Base-by-base conservation (phyloP, 2,113 vertebrate genomes). In the Abramis brama region DNA sequence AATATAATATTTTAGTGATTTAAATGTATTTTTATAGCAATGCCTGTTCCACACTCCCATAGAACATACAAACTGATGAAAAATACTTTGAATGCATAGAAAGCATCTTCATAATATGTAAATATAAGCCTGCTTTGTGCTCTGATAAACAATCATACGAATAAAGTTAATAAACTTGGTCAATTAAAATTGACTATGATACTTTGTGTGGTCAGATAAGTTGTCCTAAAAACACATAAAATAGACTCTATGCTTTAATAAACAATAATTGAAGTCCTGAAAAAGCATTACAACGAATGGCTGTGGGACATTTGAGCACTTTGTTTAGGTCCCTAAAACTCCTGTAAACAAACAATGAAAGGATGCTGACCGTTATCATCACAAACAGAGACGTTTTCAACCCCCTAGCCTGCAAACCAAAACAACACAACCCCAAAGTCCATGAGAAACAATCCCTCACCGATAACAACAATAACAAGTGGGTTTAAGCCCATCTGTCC, bases 391-490 rank as follows among this genome's bases (percentile, higher is more conserved):
- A 45, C 3, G 75, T 30, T 71, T 50, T 80, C 36, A 21, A 17
- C 23, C 68, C 68, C 70, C 27, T 15, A 27, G 62, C 62, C 15
- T 13, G n/a, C 50, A 84, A 21, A 62, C 76, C 62, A 30, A 74
- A 39, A 73, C 43, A 30, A 19, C 52, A 75, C 55, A 75, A 47
- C 19, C 33, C 21, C 25, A 30, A 59, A 84, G 84, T 52, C 78
- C 79, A 90, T 86, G 79, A 89, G 62, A 87, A 93, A 91, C 88
- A 91, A 88, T 76, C 88, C 85, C 45, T 71, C 71, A 13, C 75
- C 77, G 68, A 90, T 87, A 92, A 92, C 87, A 91, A 85, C 79
- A 81, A 79, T 19, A 60, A 82, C 25, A 70, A 81, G 62, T 50
- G 83, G 89, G 62, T 82, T 73, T 79, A 87, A 45, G 87, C 39